These are phyloP conservation scores for Podarcis raffonei DNA, from an alignment of 2,113 vertebrate genomes.

Conservation along the genomic window DNA sequence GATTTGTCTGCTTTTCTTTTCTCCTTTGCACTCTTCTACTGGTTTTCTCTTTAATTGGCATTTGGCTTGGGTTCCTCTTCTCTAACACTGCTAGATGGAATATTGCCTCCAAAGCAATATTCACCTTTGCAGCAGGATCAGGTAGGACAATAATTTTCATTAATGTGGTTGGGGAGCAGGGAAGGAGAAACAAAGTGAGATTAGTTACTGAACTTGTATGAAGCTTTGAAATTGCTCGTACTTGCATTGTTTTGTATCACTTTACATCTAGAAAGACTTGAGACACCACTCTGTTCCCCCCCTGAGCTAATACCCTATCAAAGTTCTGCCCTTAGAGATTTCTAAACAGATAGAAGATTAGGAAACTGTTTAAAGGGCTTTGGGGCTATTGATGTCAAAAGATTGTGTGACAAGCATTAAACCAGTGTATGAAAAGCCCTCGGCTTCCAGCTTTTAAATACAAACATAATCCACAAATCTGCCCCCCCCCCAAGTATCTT, in stretches of 20 bases:
- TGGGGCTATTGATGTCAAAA: constrained; percentile 20
- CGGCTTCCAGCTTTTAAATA: constrained; percentile 1
- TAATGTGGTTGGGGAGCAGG: neutral
- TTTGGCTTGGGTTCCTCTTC: neutral
- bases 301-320: neutral
- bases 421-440: neutral
- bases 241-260: constrained; percentile 1
- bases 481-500: neutral
- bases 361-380: neutral
- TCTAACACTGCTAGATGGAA: neutral
- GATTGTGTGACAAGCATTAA: constrained; percentile 29
- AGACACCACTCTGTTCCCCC: neutral
- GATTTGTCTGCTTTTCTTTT: neutral
- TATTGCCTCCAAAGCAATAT: neutral
- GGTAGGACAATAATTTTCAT: neutral
- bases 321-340: constrained; percentile 12
- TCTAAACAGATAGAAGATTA: constrained; percentile 12
- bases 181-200: neutral
- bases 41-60: neutral
- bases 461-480: constrained; percentile 12
- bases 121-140: neutral
- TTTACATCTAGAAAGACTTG: constrained; percentile 11
- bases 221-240: neutral
- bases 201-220: neutral
- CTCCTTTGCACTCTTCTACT: neutral